Evolutionary conservation across 1,140 invertebrate species (phyloP).

Genomic region (Oscheius sp.): DNA sequence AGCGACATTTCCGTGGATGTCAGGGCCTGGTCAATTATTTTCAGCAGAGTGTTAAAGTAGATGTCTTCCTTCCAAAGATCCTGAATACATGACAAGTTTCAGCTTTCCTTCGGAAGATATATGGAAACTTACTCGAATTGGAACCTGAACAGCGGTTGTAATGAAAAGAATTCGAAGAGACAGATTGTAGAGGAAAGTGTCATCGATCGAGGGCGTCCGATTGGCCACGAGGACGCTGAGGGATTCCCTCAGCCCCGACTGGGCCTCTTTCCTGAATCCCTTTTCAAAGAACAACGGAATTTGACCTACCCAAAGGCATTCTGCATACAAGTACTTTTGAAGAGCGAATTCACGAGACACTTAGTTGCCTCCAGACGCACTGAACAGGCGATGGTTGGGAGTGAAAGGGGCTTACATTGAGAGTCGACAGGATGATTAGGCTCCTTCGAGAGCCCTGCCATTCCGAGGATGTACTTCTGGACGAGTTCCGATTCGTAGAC

Average conservation of each 20-base stretch:
- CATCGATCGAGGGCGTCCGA: neutral
- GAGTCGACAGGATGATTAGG: neutral
- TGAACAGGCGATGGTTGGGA: constrained; percentile 35
- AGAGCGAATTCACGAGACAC: constrained; percentile 53
- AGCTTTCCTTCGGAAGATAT: too few species aligned
- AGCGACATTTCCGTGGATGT: neutral
- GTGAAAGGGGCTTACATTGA: neutral
- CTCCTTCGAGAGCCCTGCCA: neutral
- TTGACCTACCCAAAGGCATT: constrained; percentile 44
- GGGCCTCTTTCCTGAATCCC: neutral
- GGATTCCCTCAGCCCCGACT: neutral
- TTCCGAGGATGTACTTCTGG: neutral
- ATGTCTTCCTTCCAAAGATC: neutral
- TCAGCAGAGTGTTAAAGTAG: neutral
- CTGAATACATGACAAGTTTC: neutral
- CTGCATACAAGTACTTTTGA: constrained; percentile 40
- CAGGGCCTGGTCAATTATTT: neutral
- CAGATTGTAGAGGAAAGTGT: neutral
- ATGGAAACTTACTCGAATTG: neutral
- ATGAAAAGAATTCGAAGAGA: neutral
- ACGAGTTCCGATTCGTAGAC: neutral
- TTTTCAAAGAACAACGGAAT: neutral
- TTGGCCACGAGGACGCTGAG: neutral
- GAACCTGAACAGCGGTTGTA: neutral
- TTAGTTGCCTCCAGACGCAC: constrained; percentile 53